Evolutionary conservation across 2,888 invertebrate genomes (phyloP).

Genomic region (Clostera curtula): DNA sequence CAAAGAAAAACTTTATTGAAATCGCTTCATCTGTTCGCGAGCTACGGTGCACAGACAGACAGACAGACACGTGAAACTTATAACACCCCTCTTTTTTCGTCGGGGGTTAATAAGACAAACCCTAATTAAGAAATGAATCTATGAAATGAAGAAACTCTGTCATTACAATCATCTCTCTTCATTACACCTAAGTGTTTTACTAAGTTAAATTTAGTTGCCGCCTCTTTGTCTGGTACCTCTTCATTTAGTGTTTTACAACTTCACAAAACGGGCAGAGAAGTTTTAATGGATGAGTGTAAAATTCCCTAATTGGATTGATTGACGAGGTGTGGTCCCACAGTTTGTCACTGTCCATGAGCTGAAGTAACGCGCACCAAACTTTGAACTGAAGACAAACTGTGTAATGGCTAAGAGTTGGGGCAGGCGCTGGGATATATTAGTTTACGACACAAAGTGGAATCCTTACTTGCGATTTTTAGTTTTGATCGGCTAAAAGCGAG

Average conservation of each 20-base stretch:
- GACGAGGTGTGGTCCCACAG: slow-evolving; percentile 37
- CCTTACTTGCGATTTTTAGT: slow-evolving; percentile 11
- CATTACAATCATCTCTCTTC: slow-evolving; percentile 10
- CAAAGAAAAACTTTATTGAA: too few relatives aligned
- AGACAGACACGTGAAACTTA: too few relatives aligned
- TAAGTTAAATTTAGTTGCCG: slow-evolving; percentile 2
- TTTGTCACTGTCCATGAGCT: slow-evolving; percentile 29
- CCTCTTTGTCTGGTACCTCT: slow-evolving; percentile 12
- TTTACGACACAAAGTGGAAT: slow-evolving; percentile 17
- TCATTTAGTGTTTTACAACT: slow-evolving; percentile 33
- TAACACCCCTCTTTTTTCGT: too few relatives aligned
- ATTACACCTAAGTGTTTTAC: slow-evolving; percentile 1
- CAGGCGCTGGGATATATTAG: slow-evolving; percentile 19
- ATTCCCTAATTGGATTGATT: slow-evolving; percentile 51
- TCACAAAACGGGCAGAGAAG: slow-evolving; percentile 37
- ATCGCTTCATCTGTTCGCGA: too few relatives aligned
- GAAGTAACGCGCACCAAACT: slow-evolving; percentile 21
- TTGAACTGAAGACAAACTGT: slow-evolving; percentile 16
- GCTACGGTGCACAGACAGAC: too few relatives aligned
- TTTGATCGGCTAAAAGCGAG: too few relatives aligned
- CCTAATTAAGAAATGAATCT: too few relatives aligned
- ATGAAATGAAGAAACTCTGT: too few relatives aligned
- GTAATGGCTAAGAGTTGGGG: slow-evolving; percentile 14
- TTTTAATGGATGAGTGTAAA: slow-evolving; percentile 51
- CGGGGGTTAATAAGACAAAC: too few relatives aligned